These are phyloP conservation scores for Falco biarmicus DNA, from an alignment of 2,797 vertebrate genomes.

Conservation along the genomic window DNA sequence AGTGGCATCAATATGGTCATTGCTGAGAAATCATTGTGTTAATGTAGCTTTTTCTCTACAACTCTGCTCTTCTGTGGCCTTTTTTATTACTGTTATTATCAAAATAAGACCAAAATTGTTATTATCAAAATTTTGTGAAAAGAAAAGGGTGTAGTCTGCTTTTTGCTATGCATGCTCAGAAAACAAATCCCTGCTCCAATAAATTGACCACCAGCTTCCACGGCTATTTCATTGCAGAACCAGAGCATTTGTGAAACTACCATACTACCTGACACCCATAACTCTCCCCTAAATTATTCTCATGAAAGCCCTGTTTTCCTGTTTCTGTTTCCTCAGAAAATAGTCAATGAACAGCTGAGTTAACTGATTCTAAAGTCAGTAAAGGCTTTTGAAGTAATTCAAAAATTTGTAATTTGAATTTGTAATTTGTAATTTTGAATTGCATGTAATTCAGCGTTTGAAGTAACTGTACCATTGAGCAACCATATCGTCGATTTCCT, in stretches of 20 bases:
- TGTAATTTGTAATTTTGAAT: too few species aligned
- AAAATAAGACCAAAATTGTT: background rate
- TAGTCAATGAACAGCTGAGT: background rate
- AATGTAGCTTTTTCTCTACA: background rate
- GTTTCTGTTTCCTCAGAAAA: background rate
- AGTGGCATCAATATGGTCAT: background rate
- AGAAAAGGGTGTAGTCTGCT: background rate
- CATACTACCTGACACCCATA: fast-evolving
- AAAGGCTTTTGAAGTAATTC: background rate
- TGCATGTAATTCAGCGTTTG: fast-evolving
- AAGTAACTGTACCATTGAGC: background rate
- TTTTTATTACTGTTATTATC: background rate
- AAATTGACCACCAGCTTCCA: background rate
- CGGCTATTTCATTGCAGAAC: background rate
- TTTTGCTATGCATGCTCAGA: background rate
- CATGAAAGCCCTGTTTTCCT: background rate
- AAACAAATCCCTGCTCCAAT: background rate
- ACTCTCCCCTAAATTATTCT: background rate
- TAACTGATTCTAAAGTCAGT: background rate
- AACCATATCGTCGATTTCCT: background rate
- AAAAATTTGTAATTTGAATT: too few species aligned
- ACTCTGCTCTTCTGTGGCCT: background rate
- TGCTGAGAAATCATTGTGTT: background rate
- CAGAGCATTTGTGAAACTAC: background rate
- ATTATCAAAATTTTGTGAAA: background rate